A percentile compares a stretch with the other conserved stretches of the same genome.
phyloP scores from a whole-genome alignment of 2,797 vertebrate species.

The Melopsittacus undulatus region DNA sequence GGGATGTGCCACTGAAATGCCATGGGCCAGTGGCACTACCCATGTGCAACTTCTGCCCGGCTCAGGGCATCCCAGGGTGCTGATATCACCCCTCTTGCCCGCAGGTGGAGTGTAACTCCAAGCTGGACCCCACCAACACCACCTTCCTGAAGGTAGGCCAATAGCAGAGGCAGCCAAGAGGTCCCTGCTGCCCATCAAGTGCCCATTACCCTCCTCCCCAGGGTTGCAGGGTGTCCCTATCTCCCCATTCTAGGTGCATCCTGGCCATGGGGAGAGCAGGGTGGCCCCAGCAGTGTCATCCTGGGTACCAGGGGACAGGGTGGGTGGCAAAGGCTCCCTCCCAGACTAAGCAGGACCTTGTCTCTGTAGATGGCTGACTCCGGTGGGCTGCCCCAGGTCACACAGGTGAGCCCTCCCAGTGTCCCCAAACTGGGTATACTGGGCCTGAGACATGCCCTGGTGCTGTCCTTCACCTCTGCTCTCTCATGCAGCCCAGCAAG shows the following conservation, averaged over 20 bases:
- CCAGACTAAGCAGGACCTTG: not conserved
- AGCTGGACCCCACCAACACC: conserved; percentile 95
- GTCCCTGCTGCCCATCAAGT: not conserved
- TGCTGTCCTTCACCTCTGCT: not conserved
- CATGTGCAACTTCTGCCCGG: not conserved
- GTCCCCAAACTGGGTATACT: not conserved
- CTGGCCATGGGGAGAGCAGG: not conserved
- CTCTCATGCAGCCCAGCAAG: conserved; percentile 87
- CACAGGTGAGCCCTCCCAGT: conserved; percentile 84
- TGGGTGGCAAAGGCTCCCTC: not conserved
- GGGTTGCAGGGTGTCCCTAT: not conserved
- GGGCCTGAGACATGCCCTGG: not conserved
- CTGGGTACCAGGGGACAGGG: not conserved
- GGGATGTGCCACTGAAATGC: not conserved
- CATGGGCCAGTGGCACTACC: not conserved
- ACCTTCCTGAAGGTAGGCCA: conserved; percentile 94
- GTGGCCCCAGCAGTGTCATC: not conserved
- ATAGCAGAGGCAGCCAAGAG: not conserved
- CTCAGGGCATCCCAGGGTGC: not conserved
- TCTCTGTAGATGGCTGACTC: conserved; percentile 92
- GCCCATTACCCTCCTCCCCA: not conserved
- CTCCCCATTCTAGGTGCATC: not conserved
- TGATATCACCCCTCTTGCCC: not conserved
- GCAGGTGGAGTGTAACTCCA: conserved; percentile 97
- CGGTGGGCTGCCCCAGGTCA: conserved; percentile 93